Conservation (phyloP, 2,888 invertebrate species). For the Strigamia transsilvanica region DNA sequence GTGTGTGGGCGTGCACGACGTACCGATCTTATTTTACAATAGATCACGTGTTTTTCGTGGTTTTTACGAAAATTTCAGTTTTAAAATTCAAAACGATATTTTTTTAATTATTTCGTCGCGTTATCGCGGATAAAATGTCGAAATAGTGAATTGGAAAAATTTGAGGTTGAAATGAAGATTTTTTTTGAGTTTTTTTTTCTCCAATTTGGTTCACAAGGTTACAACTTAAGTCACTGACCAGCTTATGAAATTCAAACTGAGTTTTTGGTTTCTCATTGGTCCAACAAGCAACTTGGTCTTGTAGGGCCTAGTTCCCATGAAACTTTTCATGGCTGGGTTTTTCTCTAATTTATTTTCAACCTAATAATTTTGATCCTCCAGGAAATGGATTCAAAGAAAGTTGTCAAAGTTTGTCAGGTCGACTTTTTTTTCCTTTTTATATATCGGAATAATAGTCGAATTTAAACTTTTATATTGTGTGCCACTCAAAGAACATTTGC, state of each 20-base stretch:
- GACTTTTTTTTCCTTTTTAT: no score
- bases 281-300: background rate
- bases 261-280: background rate
- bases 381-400: background rate
- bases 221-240: constrained; percentile 13
- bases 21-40: no score
- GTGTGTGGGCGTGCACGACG: no score
- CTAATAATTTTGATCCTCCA: background rate
- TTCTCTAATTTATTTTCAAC: background rate
- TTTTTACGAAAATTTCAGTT: no score
- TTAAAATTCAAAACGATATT: no score
- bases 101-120: no score
- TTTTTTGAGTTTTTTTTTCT: background rate
- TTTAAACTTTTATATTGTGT: no score
- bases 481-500: no score
- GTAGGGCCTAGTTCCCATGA: background rate
- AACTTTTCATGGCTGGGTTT: background rate
- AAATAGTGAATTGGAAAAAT: background rate
- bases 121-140: background rate
- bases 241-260: background rate
- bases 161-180: background rate
- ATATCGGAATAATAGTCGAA: no score
- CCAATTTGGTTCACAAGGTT: constrained; percentile 4
- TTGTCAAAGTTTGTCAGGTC: background rate
- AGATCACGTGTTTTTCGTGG: no score